A percentile compares a stretch with the other conserved stretches of the same genome.
Conservation (phyloP, 2,113 vertebrate genomes). For the Stegostoma tigrinum region DNA sequence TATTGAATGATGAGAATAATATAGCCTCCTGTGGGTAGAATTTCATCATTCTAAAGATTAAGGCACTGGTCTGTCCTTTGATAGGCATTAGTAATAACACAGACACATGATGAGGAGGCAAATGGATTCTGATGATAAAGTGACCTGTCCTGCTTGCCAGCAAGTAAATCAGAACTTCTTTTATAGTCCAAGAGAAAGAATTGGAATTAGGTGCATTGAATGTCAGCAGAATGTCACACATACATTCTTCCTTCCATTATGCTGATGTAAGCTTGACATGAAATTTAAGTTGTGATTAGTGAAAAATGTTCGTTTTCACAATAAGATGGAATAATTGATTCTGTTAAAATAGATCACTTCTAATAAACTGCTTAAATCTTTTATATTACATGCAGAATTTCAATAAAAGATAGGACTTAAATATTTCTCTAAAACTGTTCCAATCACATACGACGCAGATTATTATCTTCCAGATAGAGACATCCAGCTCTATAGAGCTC, state of each 20-base stretch:
- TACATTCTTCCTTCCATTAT: not conserved
- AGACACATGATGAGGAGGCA: not conserved
- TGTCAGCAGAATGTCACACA: not conserved
- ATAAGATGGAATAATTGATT: not conserved
- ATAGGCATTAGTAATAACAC: not conserved
- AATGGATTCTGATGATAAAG: slow-evolving; percentile 20
- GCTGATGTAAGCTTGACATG: too few relatives aligned
- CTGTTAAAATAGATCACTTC: not conserved
- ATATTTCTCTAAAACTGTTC: slow-evolving; percentile 2
- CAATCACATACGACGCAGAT: slow-evolving; percentile 10
- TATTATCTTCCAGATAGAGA: not conserved
- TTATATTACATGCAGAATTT: not conserved
- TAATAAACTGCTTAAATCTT: not conserved
- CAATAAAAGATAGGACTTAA: not conserved
- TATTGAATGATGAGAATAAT: not conserved
- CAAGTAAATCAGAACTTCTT: not conserved
- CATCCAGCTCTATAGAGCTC: not conserved
- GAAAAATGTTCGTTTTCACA: not conserved
- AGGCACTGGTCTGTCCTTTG: not conserved
- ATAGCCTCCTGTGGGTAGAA: not conserved
- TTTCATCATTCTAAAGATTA: not conserved
- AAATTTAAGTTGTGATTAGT: not conserved
- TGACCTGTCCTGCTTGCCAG: not conserved
- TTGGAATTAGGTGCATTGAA: not conserved
- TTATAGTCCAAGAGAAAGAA: not conserved